Evolutionary conservation across 2,113 vertebrate genomes (phyloP), one percentile per base, ranked within the genome.

Genomic region (Noturus placidus): DNA sequence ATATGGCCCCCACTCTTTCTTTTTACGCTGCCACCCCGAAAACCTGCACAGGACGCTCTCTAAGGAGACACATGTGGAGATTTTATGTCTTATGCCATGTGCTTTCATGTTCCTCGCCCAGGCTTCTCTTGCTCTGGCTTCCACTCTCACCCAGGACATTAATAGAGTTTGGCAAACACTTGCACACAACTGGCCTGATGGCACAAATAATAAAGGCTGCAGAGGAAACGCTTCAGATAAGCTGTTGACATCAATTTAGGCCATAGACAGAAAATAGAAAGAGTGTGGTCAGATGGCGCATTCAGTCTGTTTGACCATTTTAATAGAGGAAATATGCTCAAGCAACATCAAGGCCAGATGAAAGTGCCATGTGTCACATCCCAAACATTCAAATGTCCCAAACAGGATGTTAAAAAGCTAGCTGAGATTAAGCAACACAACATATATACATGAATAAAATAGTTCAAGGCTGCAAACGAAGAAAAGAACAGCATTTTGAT

Each of bases 1-100:
- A 33, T 35, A 87, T 83, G 42, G 81, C 84, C 86, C 87, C 72
- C 86, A 67, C n/a, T 42, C 83, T 50, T 20, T 30, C 19, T 59
- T 89, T 91, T 78, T 88, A 72, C 87, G 33, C 84, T 67, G 74
- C 89, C 81, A 84, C 86, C 77, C 85, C 88, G 88, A 89, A 88
- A 90, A 80, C 92, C 90, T 93, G 89, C 81, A 90, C 90, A 92
- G 78, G 86, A 76, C 13, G 22, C 46, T 69, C 14, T 42, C 25
- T 87, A 79, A 84, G 22, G 46, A 89, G 54, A 56, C 77, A 88
- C 87, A 90, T 83, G 85, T 88, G 83, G 27, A 63, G 69, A 42
- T 70, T 65, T 46, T 76, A 85, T 10, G 5, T 85, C 82, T 85
- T 46, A 54, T 8, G 74, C 82, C 67, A 74, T 46, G 50, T 76